A percentile compares a stretch with the other conserved stretches of the same genome.
phyloP scores from a whole-genome alignment of 2,888 invertebrate species.

The Ganaspis brasiliensis region DNA sequence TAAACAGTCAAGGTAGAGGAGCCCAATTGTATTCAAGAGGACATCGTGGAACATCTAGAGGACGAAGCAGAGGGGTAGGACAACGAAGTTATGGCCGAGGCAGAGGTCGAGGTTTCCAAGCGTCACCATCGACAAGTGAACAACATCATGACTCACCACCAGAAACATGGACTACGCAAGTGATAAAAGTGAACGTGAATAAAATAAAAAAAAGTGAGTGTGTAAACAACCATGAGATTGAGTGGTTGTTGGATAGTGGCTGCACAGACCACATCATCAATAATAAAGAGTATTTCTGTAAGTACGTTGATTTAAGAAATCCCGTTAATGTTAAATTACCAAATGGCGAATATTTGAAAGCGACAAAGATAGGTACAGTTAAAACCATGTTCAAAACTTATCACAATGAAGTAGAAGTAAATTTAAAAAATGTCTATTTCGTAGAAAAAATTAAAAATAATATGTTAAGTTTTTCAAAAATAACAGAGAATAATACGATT shows the following conservation, averaged over 20 bases:
- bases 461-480: constrained; percentile 30
- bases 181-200: no score
- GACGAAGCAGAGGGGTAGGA: neutral
- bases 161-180: neutral
- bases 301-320: constrained; percentile 16
- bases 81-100: constrained; percentile 14
- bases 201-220: no score
- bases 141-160: neutral
- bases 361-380: no score
- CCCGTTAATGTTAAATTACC: constrained; percentile 44
- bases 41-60: neutral
- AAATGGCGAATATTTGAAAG: neutral
- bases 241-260: constrained; percentile 28
- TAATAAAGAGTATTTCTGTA: constrained; percentile 46
- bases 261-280: constrained; percentile 50
- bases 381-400: no score
- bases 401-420: neutral
- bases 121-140: neutral
- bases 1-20: neutral
- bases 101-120: neutral
- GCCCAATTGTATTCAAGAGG: neutral
- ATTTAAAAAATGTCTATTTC: neutral
- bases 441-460: constrained; percentile 54
- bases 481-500: constrained; percentile 54
- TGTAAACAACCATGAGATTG: no score